Conservation (phyloP, 2,888 invertebrate genomes). For the Callosobruchus maculatus region DNA sequence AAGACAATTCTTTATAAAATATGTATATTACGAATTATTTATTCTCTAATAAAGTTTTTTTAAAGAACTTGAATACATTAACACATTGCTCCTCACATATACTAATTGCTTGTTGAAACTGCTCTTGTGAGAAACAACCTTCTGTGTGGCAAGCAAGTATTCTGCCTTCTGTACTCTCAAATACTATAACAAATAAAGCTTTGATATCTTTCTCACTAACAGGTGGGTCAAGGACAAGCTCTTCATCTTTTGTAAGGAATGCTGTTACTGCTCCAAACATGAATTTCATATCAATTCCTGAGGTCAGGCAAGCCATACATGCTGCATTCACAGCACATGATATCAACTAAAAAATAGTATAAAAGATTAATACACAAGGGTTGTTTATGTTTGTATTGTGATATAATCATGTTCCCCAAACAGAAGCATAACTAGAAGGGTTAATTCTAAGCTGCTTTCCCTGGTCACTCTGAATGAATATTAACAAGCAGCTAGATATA, state of each 20-base stretch:
- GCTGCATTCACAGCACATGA: slow-evolving; percentile 79
- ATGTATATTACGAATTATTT: background rate
- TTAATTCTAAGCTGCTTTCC: too few relatives aligned
- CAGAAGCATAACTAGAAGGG: too few relatives aligned
- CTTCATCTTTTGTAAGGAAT: slow-evolving; percentile 60
- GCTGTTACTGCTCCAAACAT: slow-evolving; percentile 78
- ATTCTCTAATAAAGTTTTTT: slow-evolving; percentile 42
- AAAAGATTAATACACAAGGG: too few relatives aligned
- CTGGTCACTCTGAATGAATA: too few relatives aligned
- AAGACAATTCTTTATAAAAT: background rate
- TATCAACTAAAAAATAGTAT: slow-evolving; percentile 60
- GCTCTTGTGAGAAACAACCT: slow-evolving; percentile 64
- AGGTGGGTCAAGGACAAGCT: slow-evolving; percentile 43
- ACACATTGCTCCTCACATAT: slow-evolving; percentile 65
- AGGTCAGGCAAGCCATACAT: slow-evolving; percentile 77
- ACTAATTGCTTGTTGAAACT: slow-evolving; percentile 64
- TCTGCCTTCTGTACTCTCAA: slow-evolving; percentile 62
- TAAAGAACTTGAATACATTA: slow-evolving; percentile 70
- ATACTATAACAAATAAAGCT: slow-evolving; percentile 70
- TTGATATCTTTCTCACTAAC: slow-evolving; percentile 51
- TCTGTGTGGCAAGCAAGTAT: slow-evolving; percentile 64
- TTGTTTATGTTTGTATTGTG: too few relatives aligned
- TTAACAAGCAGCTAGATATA: too few relatives aligned
- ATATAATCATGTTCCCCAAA: too few relatives aligned
- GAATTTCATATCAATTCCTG: slow-evolving; percentile 79